phyloP scores from a whole-genome alignment of 1,140 invertebrate genomes.

The Hylaeus anthracinus region DNA sequence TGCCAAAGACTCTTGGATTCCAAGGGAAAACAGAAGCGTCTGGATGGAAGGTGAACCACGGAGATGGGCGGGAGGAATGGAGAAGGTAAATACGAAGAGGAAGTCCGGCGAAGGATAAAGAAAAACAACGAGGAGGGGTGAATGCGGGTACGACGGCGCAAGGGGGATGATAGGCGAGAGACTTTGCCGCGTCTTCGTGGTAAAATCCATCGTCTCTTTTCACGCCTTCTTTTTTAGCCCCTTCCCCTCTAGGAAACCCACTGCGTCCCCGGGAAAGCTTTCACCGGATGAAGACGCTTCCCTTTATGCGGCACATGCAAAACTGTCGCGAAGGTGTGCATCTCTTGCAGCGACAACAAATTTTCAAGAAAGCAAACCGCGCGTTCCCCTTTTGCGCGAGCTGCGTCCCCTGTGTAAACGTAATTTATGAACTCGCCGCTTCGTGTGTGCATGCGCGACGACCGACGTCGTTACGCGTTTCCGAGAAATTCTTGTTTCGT shows the following conservation, averaged over 20 bases:
- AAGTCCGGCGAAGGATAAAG: slow-evolving; percentile 2
- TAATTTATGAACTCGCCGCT: slow-evolving; percentile 38
- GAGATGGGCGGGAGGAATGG: background rate
- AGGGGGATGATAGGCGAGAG: slow-evolving; percentile 39
- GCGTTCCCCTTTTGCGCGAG: slow-evolving; percentile 5
- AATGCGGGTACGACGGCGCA: background rate
- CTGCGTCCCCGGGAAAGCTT: slow-evolving; percentile 54
- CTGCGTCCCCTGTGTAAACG: slow-evolving; percentile 20
- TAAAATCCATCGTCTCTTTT: slow-evolving; percentile 54
- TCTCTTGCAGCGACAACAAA: slow-evolving; percentile 30
- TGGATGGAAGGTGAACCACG: background rate
- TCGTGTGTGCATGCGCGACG: background rate
- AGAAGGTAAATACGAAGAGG: background rate
- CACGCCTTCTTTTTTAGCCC: slow-evolving; percentile 28
- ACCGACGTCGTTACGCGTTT: background rate
- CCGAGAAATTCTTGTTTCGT: background rate
- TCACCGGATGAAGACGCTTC: slow-evolving; percentile 57
- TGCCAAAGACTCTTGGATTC: too few relatives aligned
- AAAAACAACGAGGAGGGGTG: background rate
- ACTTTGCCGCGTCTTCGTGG: slow-evolving; percentile 52
- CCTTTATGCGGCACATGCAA: slow-evolving; percentile 61
- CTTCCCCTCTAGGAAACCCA: slow-evolving; percentile 12
- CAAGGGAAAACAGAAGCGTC: background rate
- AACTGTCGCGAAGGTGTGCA: slow-evolving; percentile 37
- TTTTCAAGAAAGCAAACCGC: slow-evolving; percentile 28